These are phyloP conservation scores for Tinea trinotella DNA, from an alignment of 2,888 invertebrate genomes.

Conservation along the genomic window DNA sequence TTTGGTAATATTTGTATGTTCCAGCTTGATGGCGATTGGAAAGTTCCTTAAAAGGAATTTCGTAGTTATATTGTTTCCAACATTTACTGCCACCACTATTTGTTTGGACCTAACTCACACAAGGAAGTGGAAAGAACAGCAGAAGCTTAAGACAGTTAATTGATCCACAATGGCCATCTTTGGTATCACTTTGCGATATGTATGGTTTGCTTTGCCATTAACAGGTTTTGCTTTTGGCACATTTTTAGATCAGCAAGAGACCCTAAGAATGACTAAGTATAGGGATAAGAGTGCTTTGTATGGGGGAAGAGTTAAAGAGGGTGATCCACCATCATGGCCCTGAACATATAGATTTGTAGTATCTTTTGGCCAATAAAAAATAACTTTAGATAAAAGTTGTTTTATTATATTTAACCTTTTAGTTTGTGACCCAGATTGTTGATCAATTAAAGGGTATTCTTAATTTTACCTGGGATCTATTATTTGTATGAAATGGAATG, in stretches of 20 bases:
- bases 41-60: constrained; percentile 74
- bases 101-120: constrained; percentile 83
- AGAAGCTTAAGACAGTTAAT: constrained; percentile 34
- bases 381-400: too few species aligned
- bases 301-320: constrained; percentile 75
- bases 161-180: constrained; percentile 60
- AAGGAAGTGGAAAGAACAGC: constrained; percentile 76
- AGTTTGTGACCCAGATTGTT: too few species aligned
- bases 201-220: constrained; percentile 67
- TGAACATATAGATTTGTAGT: too few species aligned
- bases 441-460: too few species aligned
- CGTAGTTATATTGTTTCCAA: constrained; percentile 78
- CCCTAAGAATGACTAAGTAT: constrained; percentile 78
- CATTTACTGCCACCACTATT: constrained; percentile 70
- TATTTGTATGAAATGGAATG: too few species aligned
- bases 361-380: too few species aligned
- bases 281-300: constrained; percentile 87
- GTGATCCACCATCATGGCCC: constrained; percentile 83
- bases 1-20: constrained; percentile 13
- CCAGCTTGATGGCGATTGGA: constrained; percentile 58
- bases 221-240: constrained; percentile 74
- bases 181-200: constrained; percentile 68
- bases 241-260: constrained; percentile 78
- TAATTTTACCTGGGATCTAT: too few species aligned
- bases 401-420: too few species aligned